These are phyloP conservation scores for Drosophila bocki DNA, from an alignment of 1,140 invertebrate genomes.

Conservation along the genomic window DNA sequence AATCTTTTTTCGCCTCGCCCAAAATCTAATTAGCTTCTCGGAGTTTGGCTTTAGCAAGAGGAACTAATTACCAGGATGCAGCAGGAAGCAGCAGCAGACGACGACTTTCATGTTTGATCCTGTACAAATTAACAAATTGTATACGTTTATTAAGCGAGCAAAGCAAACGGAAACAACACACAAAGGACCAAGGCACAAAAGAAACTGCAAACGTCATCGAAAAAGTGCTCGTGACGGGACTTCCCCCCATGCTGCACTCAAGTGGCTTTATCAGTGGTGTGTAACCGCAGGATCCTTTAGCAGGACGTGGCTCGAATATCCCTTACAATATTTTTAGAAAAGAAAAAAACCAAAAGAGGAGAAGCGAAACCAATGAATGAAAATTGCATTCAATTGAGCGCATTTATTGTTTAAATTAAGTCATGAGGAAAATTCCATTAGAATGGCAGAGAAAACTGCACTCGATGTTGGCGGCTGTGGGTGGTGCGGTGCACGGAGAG, in stretches of 20 bases:
- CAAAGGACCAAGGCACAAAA: slow-evolving; percentile 59
- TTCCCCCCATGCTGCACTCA: slow-evolving; percentile 77
- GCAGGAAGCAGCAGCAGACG: slow-evolving; percentile 15
- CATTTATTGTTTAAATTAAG: slow-evolving; percentile 83
- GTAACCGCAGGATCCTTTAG: slow-evolving; percentile 56
- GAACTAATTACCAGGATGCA: slow-evolving; percentile 72
- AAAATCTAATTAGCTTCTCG: slow-evolving; percentile 76
- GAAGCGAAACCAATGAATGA: slow-evolving; percentile 68
- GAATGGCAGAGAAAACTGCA: slow-evolving; percentile 76
- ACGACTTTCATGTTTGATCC: slow-evolving; percentile 75
- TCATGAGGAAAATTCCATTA: slow-evolving; percentile 83
- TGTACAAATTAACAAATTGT: slow-evolving; percentile 83
- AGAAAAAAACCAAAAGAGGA: slow-evolving; percentile 6
- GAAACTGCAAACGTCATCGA: slow-evolving; percentile 81
- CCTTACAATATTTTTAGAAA: slow-evolving; percentile 71
- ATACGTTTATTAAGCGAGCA: slow-evolving; percentile 81
- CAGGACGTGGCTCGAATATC: slow-evolving; percentile 69
- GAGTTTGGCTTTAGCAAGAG: slow-evolving; percentile 53
- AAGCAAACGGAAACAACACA: slow-evolving; percentile 75
- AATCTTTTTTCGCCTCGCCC: slow-evolving; percentile 64
- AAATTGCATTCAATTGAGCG: slow-evolving; percentile 84
- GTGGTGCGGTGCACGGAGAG: slow-evolving; percentile 20
- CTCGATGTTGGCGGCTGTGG: slow-evolving; percentile 28
- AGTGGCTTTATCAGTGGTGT: slow-evolving; percentile 81
- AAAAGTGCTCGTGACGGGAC: slow-evolving; percentile 42